A percentile compares a stretch with the other conserved stretches of the same genome.
Evolutionary conservation across 1,140 invertebrate genomes (phyloP).

Genomic region (Bombus picipes): DNA sequence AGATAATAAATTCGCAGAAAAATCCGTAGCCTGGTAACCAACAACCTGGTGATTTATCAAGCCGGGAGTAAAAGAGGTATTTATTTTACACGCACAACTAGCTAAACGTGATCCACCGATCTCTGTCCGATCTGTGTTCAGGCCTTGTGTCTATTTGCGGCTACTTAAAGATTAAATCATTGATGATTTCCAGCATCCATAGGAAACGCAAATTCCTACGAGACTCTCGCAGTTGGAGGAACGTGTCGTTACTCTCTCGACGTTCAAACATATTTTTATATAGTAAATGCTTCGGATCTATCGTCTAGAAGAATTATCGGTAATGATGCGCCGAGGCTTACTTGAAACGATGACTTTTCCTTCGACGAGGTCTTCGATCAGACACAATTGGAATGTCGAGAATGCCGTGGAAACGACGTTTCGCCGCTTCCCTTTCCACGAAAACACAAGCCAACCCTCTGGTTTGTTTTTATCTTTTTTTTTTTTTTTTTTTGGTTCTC

Average conservation of each 20-base stretch:
- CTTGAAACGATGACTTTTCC: conserved; percentile 45
- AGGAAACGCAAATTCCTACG: too few species aligned
- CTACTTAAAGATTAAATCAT: conserved; percentile 34
- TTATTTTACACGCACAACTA: background rate
- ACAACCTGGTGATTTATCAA: background rate
- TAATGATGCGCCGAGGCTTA: background rate
- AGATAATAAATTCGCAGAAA: background rate
- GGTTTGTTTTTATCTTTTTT: background rate
- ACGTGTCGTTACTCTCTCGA: conserved; percentile 5
- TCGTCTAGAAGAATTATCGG: background rate
- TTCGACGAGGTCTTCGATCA: conserved; percentile 24
- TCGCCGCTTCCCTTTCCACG: background rate
- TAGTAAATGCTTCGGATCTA: conserved; percentile 37
- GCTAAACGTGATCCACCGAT: too few species aligned
- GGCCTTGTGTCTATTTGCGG: background rate
- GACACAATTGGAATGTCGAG: conserved; percentile 39
- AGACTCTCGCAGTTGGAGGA: background rate
- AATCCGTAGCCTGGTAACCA: background rate
- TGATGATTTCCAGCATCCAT: background rate
- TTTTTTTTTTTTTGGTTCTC: background rate
- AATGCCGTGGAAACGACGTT: conserved; percentile 15
- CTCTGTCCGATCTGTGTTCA: background rate
- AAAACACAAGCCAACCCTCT: conserved; percentile 1
- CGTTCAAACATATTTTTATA: conserved; percentile 45
- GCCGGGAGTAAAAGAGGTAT: background rate